Base-by-base conservation (phyloP, 2,797 vertebrate species). In the Novumbra hubbsi region DNA sequence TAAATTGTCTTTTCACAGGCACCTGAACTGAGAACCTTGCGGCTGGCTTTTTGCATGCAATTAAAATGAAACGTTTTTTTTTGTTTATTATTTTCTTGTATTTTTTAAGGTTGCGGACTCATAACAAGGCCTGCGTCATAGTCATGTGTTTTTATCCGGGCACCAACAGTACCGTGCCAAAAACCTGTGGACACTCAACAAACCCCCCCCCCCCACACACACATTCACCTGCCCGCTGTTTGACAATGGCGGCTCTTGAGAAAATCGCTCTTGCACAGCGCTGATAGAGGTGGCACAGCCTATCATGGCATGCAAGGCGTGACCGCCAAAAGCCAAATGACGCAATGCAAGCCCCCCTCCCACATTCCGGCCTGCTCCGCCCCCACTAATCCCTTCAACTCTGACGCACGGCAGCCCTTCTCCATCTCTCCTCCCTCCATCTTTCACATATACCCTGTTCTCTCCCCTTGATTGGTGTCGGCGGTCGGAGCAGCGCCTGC, bases 191-290 rank as follows among this genome's bases (percentile, higher is more conserved):
- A 45, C 41, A 14, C 5, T 2, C 63, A 15, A 28, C 64, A n/a
- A n/a, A 5, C 64, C 64, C 21, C 12, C 38, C 19, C 34, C 28
- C 34, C 32, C 11, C 8, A 0, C 1, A 38, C 34, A 7, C n/a
- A n/a, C n/a, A n/a, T 67, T 67, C 64, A 67, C 16, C 32, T 67
- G 64, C 32, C 19, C 17, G 6, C 17, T 64, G 50, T 75, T 45
- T 45, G 41, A 45, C 49, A 21, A 24, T 66, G 69, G 74, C n/a
- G 52, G 68, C 3, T 64, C 62, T 73, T 64, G 45, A 21, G 52
- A 63, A 65, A 55, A 38, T 41, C 19, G 17, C 62, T 57, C 66
- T 21, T 50, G 45, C 49, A 52, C 24, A 71, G 50, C 30, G 30
- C 65, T 67, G 38, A 67, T 67, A 28, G 65, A 57, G 55, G 21